phyloP scores from a whole-genome alignment of 2,113 vertebrate species.

The Larimichthys polyactis region DNA sequence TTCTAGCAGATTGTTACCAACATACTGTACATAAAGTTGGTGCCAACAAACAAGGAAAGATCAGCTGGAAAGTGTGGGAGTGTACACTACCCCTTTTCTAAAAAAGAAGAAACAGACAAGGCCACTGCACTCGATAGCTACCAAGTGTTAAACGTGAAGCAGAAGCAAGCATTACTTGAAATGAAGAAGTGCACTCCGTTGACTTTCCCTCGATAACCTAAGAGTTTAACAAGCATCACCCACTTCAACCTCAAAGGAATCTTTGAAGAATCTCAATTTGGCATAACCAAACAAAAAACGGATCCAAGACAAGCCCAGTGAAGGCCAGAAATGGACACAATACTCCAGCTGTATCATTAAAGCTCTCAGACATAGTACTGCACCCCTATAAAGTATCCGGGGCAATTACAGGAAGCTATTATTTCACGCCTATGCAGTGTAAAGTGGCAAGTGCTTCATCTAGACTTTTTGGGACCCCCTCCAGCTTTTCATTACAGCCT shows the following conservation, averaged over 20 bases:
- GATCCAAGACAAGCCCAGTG: constrained; percentile 37
- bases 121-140: neutral
- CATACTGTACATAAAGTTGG: neutral
- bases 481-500: constrained; percentile 72
- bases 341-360: constrained; percentile 57
- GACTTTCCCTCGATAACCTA: constrained; percentile 12
- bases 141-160: neutral
- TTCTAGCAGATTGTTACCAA: neutral
- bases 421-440: constrained; percentile 68
- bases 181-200: constrained; percentile 9
- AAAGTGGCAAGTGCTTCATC: constrained; percentile 69
- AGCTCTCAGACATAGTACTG: constrained; percentile 51
- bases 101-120: neutral
- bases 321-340: constrained; percentile 39
- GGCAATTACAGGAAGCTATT: constrained; percentile 71
- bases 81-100: neutral
- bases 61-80: neutral
- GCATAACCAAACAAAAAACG: constrained; percentile 35
- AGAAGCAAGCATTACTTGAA: neutral
- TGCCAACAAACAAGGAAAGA: neutral
- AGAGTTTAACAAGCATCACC: constrained; percentile 41
- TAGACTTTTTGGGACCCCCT: constrained; percentile 69
- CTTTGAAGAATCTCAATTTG: constrained; percentile 16
- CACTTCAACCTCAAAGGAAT: constrained; percentile 29
- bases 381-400: constrained; percentile 58